Evolutionary conservation across 1,140 invertebrate species (phyloP), one percentile per base, ranked within the genome.

Genomic region (Phenacoccus solenopsis): DNA sequence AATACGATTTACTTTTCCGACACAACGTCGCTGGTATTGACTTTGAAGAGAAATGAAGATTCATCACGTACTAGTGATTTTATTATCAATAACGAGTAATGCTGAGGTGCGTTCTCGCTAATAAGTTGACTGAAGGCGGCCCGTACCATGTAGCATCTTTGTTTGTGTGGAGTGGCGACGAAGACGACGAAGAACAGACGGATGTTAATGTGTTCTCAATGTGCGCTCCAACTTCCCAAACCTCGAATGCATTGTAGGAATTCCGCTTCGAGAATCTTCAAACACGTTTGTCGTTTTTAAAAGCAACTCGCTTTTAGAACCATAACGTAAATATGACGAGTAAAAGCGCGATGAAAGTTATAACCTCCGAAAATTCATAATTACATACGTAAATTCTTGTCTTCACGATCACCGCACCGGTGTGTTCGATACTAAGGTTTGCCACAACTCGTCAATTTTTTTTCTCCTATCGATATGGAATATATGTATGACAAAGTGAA

Each of bases 21-120:
- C 13, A 49, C 38, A n/a, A 49, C 38, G 38, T 49, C 16, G 5
- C 20, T 49, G 38, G 16, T 49, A 49, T 49, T 49, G 38, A 49
- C 38, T 49, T 49, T 49, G 38, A 49, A 49, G 38, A 49, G 38
- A 49, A 49, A 49, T 49, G 38, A 49, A 49, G 38, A 49, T 49
- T 9, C 38, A 49, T 49, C 38, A 49, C 38, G 38, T 49, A 49
- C 38, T 49, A 16, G 38, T 49, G 38, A 49, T 49, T 49, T 49
- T 49, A 49, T 49, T 49, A 49, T 49, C 38, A 49, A 49, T 49
- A 49, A 49, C 38, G 16, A 49, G 38, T 49, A 49, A 49, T 49
- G 38, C 20, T n/a, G 20, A 49, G 38, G 38, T 49, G 38, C 38
- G 38, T 49, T 49, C 30, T 32, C 38, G 20, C 38, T 49, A 49